Conservation (phyloP, 2,113 vertebrate species). For the Ciconia maguari region DNA sequence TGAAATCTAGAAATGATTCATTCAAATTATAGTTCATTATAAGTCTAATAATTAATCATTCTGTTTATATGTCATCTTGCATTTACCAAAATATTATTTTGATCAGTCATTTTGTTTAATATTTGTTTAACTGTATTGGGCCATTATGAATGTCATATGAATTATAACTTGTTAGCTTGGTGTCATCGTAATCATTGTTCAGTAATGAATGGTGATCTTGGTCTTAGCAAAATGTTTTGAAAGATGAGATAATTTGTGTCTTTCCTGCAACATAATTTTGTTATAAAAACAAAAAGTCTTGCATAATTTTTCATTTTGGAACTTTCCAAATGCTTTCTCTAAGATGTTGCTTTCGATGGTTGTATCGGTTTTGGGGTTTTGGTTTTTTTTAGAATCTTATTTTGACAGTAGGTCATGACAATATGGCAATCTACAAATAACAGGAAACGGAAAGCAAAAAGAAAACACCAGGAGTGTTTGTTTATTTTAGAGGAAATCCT, state of each 20-base stretch:
- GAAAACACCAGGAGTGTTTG: background rate
- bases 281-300: background rate
- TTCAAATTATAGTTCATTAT: background rate
- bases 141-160: background rate
- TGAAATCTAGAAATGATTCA: background rate
- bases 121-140: background rate
- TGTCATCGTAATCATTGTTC: background rate
- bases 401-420: background rate
- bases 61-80: background rate
- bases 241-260: background rate
- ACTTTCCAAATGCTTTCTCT: background rate
- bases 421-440: background rate
- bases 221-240: background rate
- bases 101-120: background rate
- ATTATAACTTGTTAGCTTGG: background rate
- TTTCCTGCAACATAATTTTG: background rate
- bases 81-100: background rate
- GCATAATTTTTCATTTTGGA: background rate
- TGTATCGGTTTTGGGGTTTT: background rate
- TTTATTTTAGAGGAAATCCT: background rate
- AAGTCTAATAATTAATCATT: background rate
- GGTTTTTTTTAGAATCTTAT: background rate
- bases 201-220: background rate
- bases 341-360: background rate
- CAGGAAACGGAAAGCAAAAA: background rate